Evolutionary conservation across 2,888 invertebrate genomes (phyloP).

Genomic region (Eupithecia inturbata): DNA sequence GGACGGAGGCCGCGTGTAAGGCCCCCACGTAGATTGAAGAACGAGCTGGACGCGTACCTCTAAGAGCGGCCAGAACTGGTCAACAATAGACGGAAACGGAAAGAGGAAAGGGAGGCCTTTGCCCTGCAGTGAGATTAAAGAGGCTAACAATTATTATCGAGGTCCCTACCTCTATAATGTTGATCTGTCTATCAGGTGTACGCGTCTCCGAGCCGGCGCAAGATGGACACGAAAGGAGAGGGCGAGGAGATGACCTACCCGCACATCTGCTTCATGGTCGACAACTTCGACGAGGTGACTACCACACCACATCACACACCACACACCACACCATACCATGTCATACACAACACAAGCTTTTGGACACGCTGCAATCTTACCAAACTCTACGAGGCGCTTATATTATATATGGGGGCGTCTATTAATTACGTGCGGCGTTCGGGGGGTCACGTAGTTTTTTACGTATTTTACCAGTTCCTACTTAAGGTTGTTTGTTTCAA

Average conservation of each 20-base stretch:
- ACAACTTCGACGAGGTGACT: conserved; percentile 97
- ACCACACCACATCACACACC: neutral
- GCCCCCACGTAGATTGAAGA: no score
- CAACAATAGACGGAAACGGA: neutral
- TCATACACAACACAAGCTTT: no score
- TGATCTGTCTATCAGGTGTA: conserved; percentile 87
- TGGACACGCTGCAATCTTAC: neutral
- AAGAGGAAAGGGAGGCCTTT: neutral
- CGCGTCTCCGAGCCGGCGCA: conserved; percentile 97
- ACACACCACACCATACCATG: neutral
- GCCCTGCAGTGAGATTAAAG: neutral
- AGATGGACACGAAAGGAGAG: conserved; percentile 99
- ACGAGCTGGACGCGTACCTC: no score
- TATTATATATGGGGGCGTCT: no score
- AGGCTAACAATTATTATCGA: neutral
- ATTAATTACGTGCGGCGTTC: no score
- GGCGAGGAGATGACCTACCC: conserved; percentile 99
- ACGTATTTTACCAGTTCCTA: no score
- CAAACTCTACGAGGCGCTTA: neutral
- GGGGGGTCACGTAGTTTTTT: no score
- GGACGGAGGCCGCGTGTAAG: no score
- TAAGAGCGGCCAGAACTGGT: neutral
- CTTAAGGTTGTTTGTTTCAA: no score
- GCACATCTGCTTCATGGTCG: conserved; percentile 99
- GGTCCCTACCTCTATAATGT: neutral